Base-by-base conservation (phyloP, 2,113 vertebrate genomes). In the Himantopus leucocephalus region DNA sequence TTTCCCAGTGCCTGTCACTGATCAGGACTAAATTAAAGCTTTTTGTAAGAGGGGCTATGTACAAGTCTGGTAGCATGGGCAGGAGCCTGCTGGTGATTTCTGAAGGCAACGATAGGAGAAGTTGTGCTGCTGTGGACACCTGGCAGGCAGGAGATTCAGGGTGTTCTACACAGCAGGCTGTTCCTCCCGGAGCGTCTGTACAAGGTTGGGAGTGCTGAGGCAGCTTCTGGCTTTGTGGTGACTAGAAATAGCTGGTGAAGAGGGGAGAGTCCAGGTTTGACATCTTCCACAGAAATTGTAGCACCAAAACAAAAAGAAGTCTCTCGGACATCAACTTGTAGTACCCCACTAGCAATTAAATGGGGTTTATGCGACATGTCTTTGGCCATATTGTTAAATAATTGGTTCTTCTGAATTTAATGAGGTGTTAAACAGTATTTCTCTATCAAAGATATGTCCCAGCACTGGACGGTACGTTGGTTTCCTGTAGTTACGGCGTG, bases 21-120 rank as follows among this genome's bases (percentile, higher is more conserved):
- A 15, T 30, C 16, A 53, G 78, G 47, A 41, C 85, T 29, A 64
- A 55, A 27, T 47, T 35, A 3, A 72, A 75, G 22, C 6, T 75
- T 75, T 92, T 43, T 1, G 0, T 50, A 7, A 37, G 60, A 74
- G 16, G 14, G 22, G 4, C 41, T 71, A 0, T 7, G 5, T n/a
- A 26, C 20, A 12, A 14, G 59, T 34, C 22, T 73, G 79, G 53
- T 8, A 9, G 2, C 4, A 2, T 0, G 5, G 59, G 39, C 26
- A n/a, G 71, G 67, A 76, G 14, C 30, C 67, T 59, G 74, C 39
- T 20, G 62, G 18, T 13, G 20, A 3, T 39, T 50, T 41, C 30
- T 47, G 14, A 20, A 39, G 55, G 50, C 7, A 7, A 30, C 9
- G 7, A 1, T 3, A 17, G n/a, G 12, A 60, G 52, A 30, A 45